Evolutionary conservation across 2,113 vertebrate species (phyloP), one percentile per base, ranked within the genome.

Genomic region (Candoia aspera): DNA sequence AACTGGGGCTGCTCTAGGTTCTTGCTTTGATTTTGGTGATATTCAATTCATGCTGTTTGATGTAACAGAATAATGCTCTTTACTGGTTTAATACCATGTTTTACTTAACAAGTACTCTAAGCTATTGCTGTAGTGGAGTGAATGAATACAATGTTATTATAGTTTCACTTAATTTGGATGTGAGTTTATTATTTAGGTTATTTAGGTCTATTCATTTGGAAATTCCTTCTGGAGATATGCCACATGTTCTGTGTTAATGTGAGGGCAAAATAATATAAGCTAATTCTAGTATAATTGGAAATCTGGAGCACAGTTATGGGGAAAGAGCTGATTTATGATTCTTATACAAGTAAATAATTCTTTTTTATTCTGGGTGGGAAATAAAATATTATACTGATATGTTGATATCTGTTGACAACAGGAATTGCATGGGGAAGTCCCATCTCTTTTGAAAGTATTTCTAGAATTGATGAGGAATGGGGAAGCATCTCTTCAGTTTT

Each of bases 171-270:
- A 1, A 17, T 55, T 93, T 94, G 8, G 24, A 12, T 83, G 15
- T 17, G 1, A 0, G 0, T 42, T 42, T 42, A 42, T 42, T 42
- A 42, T 42, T 42, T 23, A 93, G 13, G 37, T 95, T 26, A 26
- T 90, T 3, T 79, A 58, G 6, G 59, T 53, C 62, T 33, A 42
- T n/a, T 90, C 42, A 49, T 46, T 91, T 21, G 59, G 21, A 64
- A 68, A 37, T 91, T 91, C 19, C 42, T 86, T 91, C 13, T 55
- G 15, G 54, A 85, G 8, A 59, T 11, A 21, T 73, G 29, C 49
- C 26, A n/a, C 93, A 90, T 95, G 55, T 94, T 92, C 33, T 73
- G 4, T 57, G 6, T 91, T 42, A 92, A 46, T 19, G 1, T 37
- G 68, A 37, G n/a, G 13, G 15, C 68, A n/a, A 33, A 73, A 6